Conservation (phyloP, 1,140 invertebrate species). For the Drosophila pectinifera region DNA sequence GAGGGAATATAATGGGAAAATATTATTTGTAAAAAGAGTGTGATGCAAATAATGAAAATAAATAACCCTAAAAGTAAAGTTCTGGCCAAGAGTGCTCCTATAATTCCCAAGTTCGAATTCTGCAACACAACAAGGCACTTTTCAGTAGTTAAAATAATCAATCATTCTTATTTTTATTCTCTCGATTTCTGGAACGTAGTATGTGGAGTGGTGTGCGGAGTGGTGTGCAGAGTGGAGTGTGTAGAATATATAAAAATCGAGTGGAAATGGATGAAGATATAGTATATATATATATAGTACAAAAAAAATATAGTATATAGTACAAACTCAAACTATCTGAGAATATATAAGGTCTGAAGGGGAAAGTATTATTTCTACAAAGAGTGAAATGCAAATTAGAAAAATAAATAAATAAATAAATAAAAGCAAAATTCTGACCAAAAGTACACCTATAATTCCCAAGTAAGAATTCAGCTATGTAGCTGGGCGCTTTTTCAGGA, state of each 20-base stretch:
- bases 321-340: background rate
- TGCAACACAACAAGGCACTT: too few species aligned
- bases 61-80: background rate
- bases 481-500: background rate
- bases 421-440: background rate
- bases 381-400: background rate
- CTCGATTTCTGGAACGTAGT: slow-evolving; percentile 21
- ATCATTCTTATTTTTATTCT: background rate
- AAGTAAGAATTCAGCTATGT: background rate
- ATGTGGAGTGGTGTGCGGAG: too few species aligned
- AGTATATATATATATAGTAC: too few species aligned
- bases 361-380: background rate
- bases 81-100: background rate
- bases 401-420: background rate
- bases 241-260: background rate
- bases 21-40: too few species aligned
- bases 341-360: background rate
- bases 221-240: too few species aligned
- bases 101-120: background rate
- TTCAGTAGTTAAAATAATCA: background rate
- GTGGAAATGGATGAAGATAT: background rate
- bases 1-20: background rate
- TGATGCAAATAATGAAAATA: background rate
- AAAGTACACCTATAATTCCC: background rate
- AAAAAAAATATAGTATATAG: too few species aligned